Evolutionary conservation across 2,113 vertebrate genomes (phyloP).

Genomic region (Tretioscincus oriximinensis): DNA sequence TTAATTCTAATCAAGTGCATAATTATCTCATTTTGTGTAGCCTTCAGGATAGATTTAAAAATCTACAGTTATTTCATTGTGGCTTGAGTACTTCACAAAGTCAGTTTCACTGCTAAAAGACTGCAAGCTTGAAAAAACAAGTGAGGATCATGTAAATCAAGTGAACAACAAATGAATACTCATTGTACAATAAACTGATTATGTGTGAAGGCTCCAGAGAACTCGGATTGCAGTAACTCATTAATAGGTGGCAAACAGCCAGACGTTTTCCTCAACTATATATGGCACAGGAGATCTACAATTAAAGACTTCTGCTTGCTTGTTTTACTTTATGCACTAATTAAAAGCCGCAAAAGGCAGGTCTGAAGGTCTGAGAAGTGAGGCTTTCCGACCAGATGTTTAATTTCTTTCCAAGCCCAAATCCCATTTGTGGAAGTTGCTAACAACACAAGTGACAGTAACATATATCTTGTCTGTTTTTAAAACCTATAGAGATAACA

Average conservation of each 20-base stretch:
- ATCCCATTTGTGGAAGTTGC: neutral
- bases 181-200: neutral
- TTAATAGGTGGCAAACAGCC: neutral
- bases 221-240: conserved; percentile 1
- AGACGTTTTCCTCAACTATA: neutral
- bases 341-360: neutral
- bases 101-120: neutral
- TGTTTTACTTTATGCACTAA: neutral
- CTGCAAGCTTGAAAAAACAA: neutral
- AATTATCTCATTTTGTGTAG: no score
- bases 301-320: neutral
- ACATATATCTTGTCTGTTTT: neutral
- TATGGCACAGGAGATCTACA: neutral
- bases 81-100: neutral
- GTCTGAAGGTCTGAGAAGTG: neutral
- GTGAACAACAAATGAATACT: conserved; percentile 7
- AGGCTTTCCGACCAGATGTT: neutral
- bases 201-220: neutral
- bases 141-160: neutral
- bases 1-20: no score
- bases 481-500: neutral
- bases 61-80: neutral
- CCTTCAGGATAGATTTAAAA: no score
- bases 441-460: neutral
- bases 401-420: neutral